Evolutionary conservation across 1,140 invertebrate genomes (phyloP).

Genomic region (Globodera rostochiensis): DNA sequence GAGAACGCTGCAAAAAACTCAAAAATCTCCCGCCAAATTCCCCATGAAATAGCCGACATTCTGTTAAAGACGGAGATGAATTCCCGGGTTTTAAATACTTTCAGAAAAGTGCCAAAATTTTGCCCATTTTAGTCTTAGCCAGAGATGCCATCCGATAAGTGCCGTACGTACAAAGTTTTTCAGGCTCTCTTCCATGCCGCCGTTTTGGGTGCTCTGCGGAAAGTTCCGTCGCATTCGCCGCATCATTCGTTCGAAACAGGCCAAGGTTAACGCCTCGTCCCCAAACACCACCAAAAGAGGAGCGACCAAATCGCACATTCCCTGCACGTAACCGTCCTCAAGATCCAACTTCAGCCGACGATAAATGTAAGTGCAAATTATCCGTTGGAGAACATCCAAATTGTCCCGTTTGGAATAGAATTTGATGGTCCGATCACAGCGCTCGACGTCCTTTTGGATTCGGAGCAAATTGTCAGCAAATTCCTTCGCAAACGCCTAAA

Average conservation of each 20-base stretch:
- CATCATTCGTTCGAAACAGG: slow-evolving; percentile 88
- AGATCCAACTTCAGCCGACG: slow-evolving; percentile 73
- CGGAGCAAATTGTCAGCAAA: slow-evolving; percentile 19
- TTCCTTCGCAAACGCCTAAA: slow-evolving; percentile 18
- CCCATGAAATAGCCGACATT: background rate
- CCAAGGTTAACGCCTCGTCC: slow-evolving; percentile 84
- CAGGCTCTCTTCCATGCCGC: slow-evolving; percentile 25
- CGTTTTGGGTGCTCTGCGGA: slow-evolving; percentile 74
- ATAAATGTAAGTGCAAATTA: slow-evolving; percentile 96
- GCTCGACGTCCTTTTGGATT: slow-evolving; percentile 49
- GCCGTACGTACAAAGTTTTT: slow-evolving; percentile 13
- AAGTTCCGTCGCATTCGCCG: slow-evolving; percentile 86
- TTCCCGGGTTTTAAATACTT: too few relatives aligned
- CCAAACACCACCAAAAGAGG: slow-evolving; percentile 87
- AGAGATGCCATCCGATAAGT: too few relatives aligned
- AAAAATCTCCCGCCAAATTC: too few relatives aligned
- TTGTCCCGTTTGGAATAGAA: slow-evolving; percentile 83
- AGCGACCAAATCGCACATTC: slow-evolving; percentile 82
- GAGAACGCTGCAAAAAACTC: slow-evolving; percentile 70
- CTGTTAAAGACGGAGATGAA: background rate
- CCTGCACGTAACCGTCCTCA: slow-evolving; percentile 75
- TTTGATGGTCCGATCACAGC: slow-evolving; percentile 88
- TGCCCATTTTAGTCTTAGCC: too few relatives aligned
- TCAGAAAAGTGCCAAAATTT: too few relatives aligned
- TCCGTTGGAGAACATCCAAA: slow-evolving; percentile 87